Evolutionary conservation across 2,797 vertebrate species (phyloP), one percentile per base, ranked within the genome.

Genomic region (Halcyon leucocephala): DNA sequence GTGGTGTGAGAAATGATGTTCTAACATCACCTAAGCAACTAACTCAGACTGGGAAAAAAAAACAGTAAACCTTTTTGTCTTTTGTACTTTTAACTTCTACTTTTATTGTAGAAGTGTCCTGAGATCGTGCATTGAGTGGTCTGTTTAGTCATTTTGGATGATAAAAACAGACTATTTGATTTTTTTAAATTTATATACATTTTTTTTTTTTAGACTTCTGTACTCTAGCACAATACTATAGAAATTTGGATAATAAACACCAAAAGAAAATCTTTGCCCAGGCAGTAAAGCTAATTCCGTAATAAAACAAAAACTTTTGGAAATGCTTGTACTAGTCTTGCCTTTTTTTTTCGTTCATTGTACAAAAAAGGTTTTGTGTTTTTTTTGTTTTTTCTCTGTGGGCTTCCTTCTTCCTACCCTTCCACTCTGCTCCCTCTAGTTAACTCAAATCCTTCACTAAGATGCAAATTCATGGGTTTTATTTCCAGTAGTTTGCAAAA

Each of bases 21-120:
- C 20, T 76, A 74, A 52, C 61, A 44, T 69, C 48, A 89, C 44
- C 37, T 57, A 81, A 87, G 41, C 42, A 87, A 57, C n/a, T 76
- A 10, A 71, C 74, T 76, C 22, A 51, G 49, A 51, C 62, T 82
- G 72, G 49, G 86, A 86, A 78, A 91, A 80, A 74, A 7, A 58
- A 83, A 14, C 54, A 24, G n/a, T 37, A 71, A 92, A 61, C 12
- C 10, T 67, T 41, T 57, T 24, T n/a, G 21, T 84, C n/a, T 84
- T 96, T 61, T 82, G 31, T 86, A 95, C 46, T 85, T 60, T 51
- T 29, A 73, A 87, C 67, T 95, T 93, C 85, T 94, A 9, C 76
- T 82, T 91, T 88, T 76, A n/a, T 26, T 86, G 82, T 86, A 85
- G 86, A 90, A 92, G 78, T 17, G 14, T 69, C 70, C 42, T 51